These are phyloP conservation scores for Bubalus kerabau DNA, from an alignment of 2,113 vertebrate species.

Conservation along the genomic window DNA sequence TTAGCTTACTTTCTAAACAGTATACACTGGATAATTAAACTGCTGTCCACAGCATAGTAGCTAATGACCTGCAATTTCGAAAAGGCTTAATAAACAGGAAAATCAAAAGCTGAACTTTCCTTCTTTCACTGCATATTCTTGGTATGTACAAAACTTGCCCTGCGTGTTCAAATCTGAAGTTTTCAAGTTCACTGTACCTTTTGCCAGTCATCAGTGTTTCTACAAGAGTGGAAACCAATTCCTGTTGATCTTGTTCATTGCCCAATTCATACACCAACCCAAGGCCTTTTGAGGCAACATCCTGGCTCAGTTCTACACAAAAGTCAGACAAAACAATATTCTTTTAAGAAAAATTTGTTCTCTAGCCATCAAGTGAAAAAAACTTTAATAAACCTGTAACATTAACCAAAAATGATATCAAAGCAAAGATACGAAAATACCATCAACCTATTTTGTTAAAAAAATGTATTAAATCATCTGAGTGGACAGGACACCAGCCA, in stretches of 20 bases:
- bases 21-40: neutral
- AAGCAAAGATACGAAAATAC: constrained; percentile 13
- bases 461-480: neutral
- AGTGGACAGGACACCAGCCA: neutral
- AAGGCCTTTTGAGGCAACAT: constrained; percentile 97
- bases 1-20: neutral
- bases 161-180: neutral
- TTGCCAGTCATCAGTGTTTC: constrained; percentile 99
- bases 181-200: constrained; percentile 82
- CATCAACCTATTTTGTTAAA: neutral
- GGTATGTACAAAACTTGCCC: neutral
- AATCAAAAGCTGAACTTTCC: neutral
- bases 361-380: neutral
- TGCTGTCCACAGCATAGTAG: neutral
- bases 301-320: constrained; percentile 94
- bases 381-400: neutral
- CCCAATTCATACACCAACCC: constrained; percentile 97
- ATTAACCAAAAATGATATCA: constrained; percentile 37
- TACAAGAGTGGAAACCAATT: constrained; percentile 94
- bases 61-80: neutral
- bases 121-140: neutral
- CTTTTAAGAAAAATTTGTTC: neutral
- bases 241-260: constrained; percentile 93
- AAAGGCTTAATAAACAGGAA: neutral
- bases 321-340: constrained; percentile 49